Conservation (phyloP, 2,797 vertebrate genomes). For the Bradypus variegatus region DNA sequence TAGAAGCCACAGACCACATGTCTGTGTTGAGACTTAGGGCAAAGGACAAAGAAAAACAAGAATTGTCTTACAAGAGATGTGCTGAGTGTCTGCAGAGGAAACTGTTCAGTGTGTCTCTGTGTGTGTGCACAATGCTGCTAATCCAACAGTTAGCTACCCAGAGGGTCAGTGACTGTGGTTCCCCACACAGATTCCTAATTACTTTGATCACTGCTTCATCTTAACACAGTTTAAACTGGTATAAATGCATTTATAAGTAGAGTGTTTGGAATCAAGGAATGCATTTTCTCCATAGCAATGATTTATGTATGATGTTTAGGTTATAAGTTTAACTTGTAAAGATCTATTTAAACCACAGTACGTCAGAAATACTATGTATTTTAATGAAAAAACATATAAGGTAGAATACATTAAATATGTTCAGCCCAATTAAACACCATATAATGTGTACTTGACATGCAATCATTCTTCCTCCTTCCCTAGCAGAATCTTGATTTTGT, state of each 20-base stretch:
- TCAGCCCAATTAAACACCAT: not conserved
- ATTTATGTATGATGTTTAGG: not conserved
- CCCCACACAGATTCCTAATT: not conserved
- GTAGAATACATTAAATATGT: not conserved
- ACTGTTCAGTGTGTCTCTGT: fast-evolving
- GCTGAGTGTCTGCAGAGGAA: not conserved
- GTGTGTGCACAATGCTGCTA: not conserved
- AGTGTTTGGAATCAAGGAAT: not conserved
- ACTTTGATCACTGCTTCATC: not conserved
- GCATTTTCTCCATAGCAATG: not conserved
- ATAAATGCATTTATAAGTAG: conserved; percentile 15
- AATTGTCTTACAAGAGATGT: not conserved
- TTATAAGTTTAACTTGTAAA: not conserved
- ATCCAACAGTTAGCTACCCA: not conserved
- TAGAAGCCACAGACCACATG: not conserved
- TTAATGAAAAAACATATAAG: not conserved
- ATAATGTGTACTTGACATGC: not conserved
- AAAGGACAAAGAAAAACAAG: not conserved
- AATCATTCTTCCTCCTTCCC: not conserved
- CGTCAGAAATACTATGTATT: not conserved
- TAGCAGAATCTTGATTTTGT: not conserved
- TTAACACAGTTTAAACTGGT: not conserved
- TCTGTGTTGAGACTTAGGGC: not conserved
- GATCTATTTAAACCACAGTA: not conserved
- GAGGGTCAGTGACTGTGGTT: not conserved